Base-by-base conservation (phyloP, 2,797 vertebrate species). In the Emys orbicularis region DNA sequence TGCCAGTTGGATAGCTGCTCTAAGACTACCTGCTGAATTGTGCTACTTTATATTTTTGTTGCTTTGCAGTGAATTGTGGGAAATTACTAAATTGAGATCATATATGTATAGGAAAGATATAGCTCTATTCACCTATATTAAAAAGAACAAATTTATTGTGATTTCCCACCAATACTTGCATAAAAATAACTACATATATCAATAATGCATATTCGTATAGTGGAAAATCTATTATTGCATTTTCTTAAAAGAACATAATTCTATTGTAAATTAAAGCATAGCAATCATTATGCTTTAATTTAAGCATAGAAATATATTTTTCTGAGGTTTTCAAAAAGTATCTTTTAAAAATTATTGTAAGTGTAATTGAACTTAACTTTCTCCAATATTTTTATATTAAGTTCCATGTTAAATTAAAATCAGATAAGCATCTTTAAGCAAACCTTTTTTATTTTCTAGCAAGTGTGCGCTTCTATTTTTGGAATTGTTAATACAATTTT, bases 51-150 rank as follows among this genome's bases (percentile, higher is more conserved):
- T 96, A 59, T 95, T 89, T 96, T 96, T 97, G 90, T 96, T 96
- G 44, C 93, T 90, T 90, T 97, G 94, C 89, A 89, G 90, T 96
- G 94, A 97, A 95, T 94, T 95, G 88, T 95, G 90, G 95, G 96
- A 94, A 93, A 81, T n/a, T 91, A 27, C 34, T 94, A 81, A 91
- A 47, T 72, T 34, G 84, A 87, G 8, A 56, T 49, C 54, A 90
- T 92, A 90, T 86, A 52, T 95, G 82, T 96, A 92, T 96, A 72
- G 88, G 90, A 93, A 44, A 52, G 80, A 84, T 77, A 65, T 56
- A 72, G n/a, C 12, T 86, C 54, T 50, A 53, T 92, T 84, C 47
- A 88, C 27, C 10, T 41, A n/a, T 83, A 95, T 74, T 76, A 54
- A 49, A 88, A 52, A 86, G 90, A 90, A 94, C 94, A 95, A 29